These are phyloP conservation scores for Epinephelus malabaricus DNA, from an alignment of 2,797 vertebrate species.

Conservation along the genomic window DNA sequence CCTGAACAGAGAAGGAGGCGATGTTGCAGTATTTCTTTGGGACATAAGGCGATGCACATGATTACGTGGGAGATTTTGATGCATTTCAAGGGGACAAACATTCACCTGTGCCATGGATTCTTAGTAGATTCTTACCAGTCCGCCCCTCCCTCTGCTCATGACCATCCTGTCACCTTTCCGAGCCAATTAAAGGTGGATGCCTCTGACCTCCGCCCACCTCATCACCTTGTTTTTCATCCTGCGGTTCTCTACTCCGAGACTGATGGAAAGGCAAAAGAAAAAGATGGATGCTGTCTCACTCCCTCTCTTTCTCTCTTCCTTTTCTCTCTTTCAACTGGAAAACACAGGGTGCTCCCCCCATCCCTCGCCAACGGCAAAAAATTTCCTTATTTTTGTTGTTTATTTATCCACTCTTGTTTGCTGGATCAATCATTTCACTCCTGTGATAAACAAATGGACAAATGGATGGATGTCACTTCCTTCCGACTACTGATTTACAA, in stretches of 20 bases:
- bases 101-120: slow-evolving; percentile 53
- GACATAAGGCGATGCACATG: neutral
- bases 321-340: slow-evolving; percentile 77
- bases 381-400: slow-evolving; percentile 1
- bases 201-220: slow-evolving; percentile 16
- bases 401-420: slow-evolving; percentile 19
- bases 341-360: slow-evolving; percentile 72
- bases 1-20: slow-evolving; percentile 1
- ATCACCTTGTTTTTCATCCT: slow-evolving; percentile 30
- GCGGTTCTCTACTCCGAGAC: neutral
- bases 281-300: slow-evolving; percentile 11
- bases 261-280: slow-evolving; percentile 15
- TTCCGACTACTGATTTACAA: slow-evolving; percentile 84
- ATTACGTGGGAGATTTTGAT: slow-evolving; percentile 38
- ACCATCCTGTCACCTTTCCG: slow-evolving; percentile 31
- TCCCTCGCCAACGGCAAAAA: neutral
- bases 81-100: slow-evolving; percentile 41
- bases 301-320: neutral
- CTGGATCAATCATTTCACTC: slow-evolving; percentile 65
- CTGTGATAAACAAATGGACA: slow-evolving; percentile 51
- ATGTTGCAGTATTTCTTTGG: slow-evolving; percentile 7
- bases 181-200: slow-evolving; percentile 28
- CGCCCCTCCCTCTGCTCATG: neutral
- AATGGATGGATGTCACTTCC: slow-evolving; percentile 59
- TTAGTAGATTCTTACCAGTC: slow-evolving; percentile 12